Conservation (phyloP, 2,113 vertebrate genomes). For the Gorsachius goisagi region DNA sequence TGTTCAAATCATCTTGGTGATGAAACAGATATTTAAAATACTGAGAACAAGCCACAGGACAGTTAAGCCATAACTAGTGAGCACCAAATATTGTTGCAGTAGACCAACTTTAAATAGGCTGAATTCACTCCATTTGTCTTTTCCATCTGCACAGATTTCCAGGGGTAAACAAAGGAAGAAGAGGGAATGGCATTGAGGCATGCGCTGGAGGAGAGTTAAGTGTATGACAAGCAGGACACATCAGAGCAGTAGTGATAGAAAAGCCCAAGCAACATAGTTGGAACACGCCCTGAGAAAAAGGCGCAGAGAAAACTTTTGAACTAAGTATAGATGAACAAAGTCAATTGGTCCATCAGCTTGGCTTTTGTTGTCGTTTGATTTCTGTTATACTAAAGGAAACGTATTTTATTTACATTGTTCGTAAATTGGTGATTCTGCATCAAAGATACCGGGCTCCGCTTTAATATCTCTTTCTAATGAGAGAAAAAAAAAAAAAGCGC, state of each 20-base stretch:
- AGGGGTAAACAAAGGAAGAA: neutral
- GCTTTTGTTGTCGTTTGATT: neutral
- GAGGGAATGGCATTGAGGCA: neutral
- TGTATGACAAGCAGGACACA: neutral
- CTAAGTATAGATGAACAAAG: neutral
- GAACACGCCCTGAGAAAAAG: neutral
- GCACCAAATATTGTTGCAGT: neutral
- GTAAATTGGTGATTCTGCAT: neutral
- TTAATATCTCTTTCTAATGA: neutral
- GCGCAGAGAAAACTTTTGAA: neutral
- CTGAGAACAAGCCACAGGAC: neutral
- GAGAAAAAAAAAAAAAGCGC: neutral
- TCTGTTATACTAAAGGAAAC: neutral
- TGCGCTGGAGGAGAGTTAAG: neutral
- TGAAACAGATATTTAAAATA: neutral
- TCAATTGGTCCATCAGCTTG: neutral
- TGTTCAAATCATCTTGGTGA: neutral
- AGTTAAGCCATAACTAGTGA: neutral
- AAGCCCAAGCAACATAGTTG: neutral
- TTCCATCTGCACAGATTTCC: neutral
- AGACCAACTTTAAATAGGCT: neutral
- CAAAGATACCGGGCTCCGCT: neutral
- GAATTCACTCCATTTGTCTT: neutral
- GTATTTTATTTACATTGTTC: neutral
- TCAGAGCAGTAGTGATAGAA: neutral